Conservation (phyloP, 2,797 vertebrate genomes). For the Macroramphosus scolopax region DNA sequence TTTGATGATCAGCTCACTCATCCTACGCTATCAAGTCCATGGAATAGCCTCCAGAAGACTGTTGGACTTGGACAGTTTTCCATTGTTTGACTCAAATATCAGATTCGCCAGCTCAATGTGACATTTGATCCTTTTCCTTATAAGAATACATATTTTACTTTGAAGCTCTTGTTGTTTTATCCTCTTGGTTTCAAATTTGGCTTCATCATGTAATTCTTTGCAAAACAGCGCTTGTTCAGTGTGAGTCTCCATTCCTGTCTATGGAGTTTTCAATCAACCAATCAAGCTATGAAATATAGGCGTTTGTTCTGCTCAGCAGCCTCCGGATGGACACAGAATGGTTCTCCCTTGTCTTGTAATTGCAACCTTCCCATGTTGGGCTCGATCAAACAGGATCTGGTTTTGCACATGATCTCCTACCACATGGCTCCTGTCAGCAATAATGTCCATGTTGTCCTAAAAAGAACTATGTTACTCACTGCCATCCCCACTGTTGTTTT, state of each 20-base stretch:
- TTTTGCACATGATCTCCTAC: slow-evolving; percentile 66
- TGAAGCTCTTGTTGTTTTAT: background rate
- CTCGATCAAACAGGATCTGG: slow-evolving; percentile 67
- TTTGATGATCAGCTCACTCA: no score
- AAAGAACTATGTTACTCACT: slow-evolving; percentile 57
- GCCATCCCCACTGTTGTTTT: slow-evolving; percentile 45
- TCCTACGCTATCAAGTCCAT: no score
- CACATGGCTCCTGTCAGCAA: slow-evolving; percentile 57
- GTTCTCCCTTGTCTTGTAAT: slow-evolving; percentile 64
- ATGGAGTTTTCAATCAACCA: no score
- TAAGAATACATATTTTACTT: no score
- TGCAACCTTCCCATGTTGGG: slow-evolving; percentile 43
- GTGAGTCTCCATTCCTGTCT: background rate
- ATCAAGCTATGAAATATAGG: no score
- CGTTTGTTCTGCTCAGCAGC: slow-evolving; percentile 28
- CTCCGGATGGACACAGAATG: slow-evolving; percentile 42
- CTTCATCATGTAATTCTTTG: background rate
- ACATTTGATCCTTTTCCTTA: no score
- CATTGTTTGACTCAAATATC: no score
- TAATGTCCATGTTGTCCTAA: slow-evolving; percentile 65
- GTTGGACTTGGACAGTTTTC: no score
- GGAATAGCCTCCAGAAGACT: no score
- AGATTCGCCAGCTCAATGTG: background rate
- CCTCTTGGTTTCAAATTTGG: background rate
- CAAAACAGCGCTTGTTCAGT: background rate